A percentile compares a stretch with the other conserved stretches of the same genome.
Evolutionary conservation across 2,113 vertebrate genomes (phyloP).

Genomic region (Tupaia tana): DNA sequence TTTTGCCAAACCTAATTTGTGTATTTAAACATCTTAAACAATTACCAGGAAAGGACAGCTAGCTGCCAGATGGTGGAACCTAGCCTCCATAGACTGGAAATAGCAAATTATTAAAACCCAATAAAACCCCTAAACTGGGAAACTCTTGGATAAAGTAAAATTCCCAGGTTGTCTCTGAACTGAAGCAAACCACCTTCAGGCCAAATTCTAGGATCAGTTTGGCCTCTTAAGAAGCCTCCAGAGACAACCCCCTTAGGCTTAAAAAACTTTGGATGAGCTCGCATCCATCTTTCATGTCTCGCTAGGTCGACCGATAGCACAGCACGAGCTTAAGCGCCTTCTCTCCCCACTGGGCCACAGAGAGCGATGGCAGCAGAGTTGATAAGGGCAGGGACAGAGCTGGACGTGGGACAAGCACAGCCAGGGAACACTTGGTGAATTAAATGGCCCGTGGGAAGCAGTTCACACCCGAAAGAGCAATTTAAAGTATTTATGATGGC

Average conservation of each 20-base stretch:
- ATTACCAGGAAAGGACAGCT: background rate
- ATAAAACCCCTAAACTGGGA: background rate
- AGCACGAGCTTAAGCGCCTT: background rate
- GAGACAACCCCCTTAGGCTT: background rate
- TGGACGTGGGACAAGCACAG: background rate
- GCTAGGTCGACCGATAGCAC: background rate
- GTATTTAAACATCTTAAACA: background rate
- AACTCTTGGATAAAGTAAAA: background rate
- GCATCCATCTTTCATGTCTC: background rate
- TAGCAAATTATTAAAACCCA: background rate
- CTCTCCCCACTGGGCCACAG: background rate
- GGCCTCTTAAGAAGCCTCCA: background rate
- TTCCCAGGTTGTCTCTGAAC: background rate
- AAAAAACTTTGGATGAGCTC: background rate
- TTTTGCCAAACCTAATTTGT: background rate
- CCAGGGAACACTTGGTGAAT: slow-evolving; percentile 24
- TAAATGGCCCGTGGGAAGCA: slow-evolving; percentile 35
- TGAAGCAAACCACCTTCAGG: background rate
- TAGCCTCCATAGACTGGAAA: background rate
- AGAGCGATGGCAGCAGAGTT: background rate
- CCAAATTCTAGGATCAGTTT: background rate
- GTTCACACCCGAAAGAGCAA: background rate
- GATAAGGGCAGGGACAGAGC: slow-evolving; percentile 10
- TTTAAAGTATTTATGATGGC: slow-evolving; percentile 73
- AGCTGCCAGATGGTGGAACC: background rate